Evolutionary conservation across 2,888 invertebrate genomes (phyloP), one percentile per base, ranked within the genome.

Genomic region (Pocota personata): DNA sequence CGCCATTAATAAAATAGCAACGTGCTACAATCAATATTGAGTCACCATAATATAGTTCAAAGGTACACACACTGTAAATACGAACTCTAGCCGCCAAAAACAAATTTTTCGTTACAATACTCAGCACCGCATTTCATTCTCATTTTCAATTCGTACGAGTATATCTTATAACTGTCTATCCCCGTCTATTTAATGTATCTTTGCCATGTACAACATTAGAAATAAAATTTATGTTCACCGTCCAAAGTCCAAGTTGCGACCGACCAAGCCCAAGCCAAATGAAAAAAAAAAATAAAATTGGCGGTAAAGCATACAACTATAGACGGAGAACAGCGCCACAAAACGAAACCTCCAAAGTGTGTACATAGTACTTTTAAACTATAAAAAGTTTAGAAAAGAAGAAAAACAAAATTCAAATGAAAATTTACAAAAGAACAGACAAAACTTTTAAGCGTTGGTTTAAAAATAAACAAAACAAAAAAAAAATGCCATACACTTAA

Each of bases 191-290:
- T 30, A 14, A 43, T 58, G 57, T 58, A 35, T 43, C 48, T 48
- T 19, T 48, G 60, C 27, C 24, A 60, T 60, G 21, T 58, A 58
- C 57, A 60, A n/a, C 60, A 43, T 40, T 60, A 60, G 40, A 60
- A 40, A 40, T 14, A 60, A 60, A 60, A 60, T 60, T 60, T 60
- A 60, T 60, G 40, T 40, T 16, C 37, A 37, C n/a, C 24, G 60
- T 40, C 21, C 60, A 60, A 60, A 60, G 60, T 60, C 60, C 60
- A 60, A 40, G 10, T 14, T 7, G 12, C 37, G 37, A 14, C 24
- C 37, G 57, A 35, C 16, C 35, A 58, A 37, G 32, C 30, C 32
- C 16, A 35, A 37, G 1, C 30, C 37, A 37, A 37, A 6, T n/a
- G 3, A 55, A 21, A 32, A 57, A 21, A 35, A 12, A 19, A 58